phyloP scores from a whole-genome alignment of 2,888 invertebrate species.

The Myopa testacea region DNA sequence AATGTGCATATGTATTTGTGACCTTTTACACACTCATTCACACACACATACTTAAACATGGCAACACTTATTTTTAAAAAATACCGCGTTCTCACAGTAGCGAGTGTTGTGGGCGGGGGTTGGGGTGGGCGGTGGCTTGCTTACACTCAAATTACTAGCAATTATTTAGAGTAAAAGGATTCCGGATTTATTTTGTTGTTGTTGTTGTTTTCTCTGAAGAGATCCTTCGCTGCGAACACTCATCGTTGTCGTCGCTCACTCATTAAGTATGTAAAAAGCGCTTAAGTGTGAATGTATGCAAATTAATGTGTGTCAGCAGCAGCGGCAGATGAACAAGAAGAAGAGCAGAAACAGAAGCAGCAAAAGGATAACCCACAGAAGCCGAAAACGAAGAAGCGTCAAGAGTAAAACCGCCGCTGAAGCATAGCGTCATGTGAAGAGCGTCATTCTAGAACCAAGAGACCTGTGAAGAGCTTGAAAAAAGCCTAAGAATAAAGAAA shows the following conservation, averaged over 20 bases:
- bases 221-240: neutral
- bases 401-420: too few species aligned
- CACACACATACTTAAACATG: neutral
- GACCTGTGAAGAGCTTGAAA: neutral
- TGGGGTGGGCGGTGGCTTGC: conserved; percentile 13
- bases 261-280: conserved; percentile 34
- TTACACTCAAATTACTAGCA: conserved; percentile 46
- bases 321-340: neutral
- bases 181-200: neutral
- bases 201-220: neutral
- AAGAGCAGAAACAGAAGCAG: neutral
- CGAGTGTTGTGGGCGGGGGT: neutral
- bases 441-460: too few species aligned
- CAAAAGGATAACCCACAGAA: neutral
- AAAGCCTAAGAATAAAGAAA: neutral
- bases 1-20: neutral
- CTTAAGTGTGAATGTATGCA: conserved; percentile 30
- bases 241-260: conserved; percentile 12
- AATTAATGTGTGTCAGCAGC: conserved; percentile 34
- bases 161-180: conserved; percentile 41
- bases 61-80: neutral
- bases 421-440: too few species aligned
- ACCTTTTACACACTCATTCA: neutral
- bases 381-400: too few species aligned
- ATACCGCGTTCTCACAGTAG: too few species aligned